Percentiles rank a stretch among this genome's conserved stretches.
These are phyloP conservation scores for Dryomyza anilis DNA, from an alignment of 2,888 invertebrate genomes.

Conservation along the genomic window DNA sequence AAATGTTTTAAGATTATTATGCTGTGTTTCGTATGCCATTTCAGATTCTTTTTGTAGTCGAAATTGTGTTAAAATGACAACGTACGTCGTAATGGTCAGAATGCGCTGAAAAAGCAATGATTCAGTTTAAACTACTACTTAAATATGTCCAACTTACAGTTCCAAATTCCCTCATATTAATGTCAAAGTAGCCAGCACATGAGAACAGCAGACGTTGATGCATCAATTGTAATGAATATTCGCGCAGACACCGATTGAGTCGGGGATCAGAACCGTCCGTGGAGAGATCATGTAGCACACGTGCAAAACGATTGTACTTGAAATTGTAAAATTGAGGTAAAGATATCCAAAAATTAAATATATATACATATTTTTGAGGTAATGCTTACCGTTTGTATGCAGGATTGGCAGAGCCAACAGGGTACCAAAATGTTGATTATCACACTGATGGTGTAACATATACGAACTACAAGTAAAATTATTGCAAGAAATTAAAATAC, in stretches of 20 bases:
- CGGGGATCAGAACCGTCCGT: conserved; percentile 32
- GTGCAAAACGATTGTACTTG: conserved; percentile 46
- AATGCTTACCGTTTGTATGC: conserved; percentile 45
- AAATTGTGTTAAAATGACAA: conserved; percentile 53
- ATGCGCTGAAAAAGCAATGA: no score
- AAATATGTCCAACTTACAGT: no score
- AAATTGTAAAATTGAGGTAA: no score
- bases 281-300: conserved; percentile 44
- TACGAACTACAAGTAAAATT: no score
- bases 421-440: conserved; percentile 41
- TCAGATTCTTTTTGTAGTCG: conserved; percentile 47
- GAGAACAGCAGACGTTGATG: conserved; percentile 50
- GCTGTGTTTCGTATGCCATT: conserved; percentile 6
- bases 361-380: no score
- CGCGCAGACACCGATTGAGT: conserved; percentile 44
- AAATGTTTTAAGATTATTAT: no score
- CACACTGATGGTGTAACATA: conserved; percentile 30
- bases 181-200: conserved; percentile 51
- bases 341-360: no score
- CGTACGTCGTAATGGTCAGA: conserved; percentile 46
- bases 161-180: conserved; percentile 50
- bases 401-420: conserved; percentile 47
- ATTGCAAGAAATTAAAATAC: no score
- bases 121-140: no score
- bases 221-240: conserved; percentile 50